Percentiles rank a stretch among this genome's conserved stretches.
Evolutionary conservation across 2,888 invertebrate genomes (phyloP).

Genomic region (Diplazon laetatorius): DNA sequence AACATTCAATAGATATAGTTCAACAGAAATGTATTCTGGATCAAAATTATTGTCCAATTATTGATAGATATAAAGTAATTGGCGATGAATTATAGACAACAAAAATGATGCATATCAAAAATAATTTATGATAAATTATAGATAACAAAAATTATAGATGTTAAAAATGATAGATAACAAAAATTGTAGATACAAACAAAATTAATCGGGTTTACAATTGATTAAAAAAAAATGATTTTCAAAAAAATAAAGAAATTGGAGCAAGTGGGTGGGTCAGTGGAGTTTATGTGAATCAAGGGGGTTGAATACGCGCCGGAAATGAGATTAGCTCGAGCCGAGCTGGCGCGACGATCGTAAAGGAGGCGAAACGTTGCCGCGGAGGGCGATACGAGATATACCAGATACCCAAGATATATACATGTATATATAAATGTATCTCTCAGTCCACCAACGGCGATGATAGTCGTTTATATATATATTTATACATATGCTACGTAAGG

Average conservation of each 20-base stretch:
- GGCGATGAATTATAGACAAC: too few relatives aligned
- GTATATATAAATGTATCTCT: neutral
- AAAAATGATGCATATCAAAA: too few relatives aligned
- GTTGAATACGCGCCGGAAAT: constrained; percentile 41
- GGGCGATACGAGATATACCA: constrained; percentile 13
- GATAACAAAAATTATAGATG: too few relatives aligned
- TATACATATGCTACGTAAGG: constrained; percentile 53
- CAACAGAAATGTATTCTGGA: too few relatives aligned
- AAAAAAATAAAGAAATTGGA: neutral
- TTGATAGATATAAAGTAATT: too few relatives aligned
- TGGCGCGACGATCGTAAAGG: constrained; percentile 1
- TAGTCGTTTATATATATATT: constrained; percentile 11
- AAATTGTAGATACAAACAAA: too few relatives aligned
- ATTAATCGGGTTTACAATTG: too few relatives aligned
- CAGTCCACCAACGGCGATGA: constrained; percentile 15
- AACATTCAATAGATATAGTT: too few relatives aligned
- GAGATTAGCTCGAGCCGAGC: constrained; percentile 38
- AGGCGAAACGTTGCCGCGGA: constrained; percentile 18
- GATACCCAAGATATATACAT: constrained; percentile 1
- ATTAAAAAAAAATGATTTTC: too few relatives aligned
- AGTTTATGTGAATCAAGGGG: constrained; percentile 23
- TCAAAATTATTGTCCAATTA: too few relatives aligned
- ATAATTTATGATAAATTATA: too few relatives aligned
- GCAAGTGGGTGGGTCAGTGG: neutral
- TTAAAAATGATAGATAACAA: too few relatives aligned